phyloP scores from a whole-genome alignment of 2,113 vertebrate genomes.

The Notarius lentiginosus region DNA sequence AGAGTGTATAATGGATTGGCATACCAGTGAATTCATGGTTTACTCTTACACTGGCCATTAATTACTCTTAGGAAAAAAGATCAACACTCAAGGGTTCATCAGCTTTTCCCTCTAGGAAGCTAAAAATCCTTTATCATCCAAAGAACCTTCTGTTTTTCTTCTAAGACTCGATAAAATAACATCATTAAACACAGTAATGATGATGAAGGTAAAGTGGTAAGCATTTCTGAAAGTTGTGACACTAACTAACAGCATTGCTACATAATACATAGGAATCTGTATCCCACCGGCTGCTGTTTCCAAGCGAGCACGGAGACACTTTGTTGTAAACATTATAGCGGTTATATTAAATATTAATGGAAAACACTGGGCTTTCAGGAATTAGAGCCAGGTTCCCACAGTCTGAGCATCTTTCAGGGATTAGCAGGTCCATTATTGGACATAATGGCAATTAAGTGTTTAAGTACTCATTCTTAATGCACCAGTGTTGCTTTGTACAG shows the following conservation, averaged over 20 bases:
- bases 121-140: not conserved
- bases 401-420: constrained; percentile 20
- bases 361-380: constrained; percentile 38
- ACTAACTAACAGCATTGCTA: not conserved
- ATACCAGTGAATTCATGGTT: not conserved
- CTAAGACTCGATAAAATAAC: not conserved
- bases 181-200: not conserved
- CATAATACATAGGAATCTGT: not conserved
- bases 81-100: not conserved
- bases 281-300: constrained; percentile 27
- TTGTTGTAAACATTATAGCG: constrained; percentile 45
- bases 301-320: constrained; percentile 14
- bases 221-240: not conserved
- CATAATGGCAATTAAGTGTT: constrained; percentile 44
- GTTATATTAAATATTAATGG: constrained; percentile 49
- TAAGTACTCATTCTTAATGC: constrained; percentile 38
- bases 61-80: not conserved
- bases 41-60: not conserved
- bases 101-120: not conserved
- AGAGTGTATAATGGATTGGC: not conserved
- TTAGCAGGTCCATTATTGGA: constrained; percentile 43
- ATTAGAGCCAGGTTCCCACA: constrained; percentile 16
- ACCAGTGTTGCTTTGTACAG: constrained; percentile 17
- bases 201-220: not conserved
- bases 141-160: not conserved